Conservation (phyloP, 2,797 vertebrate genomes). For the Pipistrellus nathusii region DNA sequence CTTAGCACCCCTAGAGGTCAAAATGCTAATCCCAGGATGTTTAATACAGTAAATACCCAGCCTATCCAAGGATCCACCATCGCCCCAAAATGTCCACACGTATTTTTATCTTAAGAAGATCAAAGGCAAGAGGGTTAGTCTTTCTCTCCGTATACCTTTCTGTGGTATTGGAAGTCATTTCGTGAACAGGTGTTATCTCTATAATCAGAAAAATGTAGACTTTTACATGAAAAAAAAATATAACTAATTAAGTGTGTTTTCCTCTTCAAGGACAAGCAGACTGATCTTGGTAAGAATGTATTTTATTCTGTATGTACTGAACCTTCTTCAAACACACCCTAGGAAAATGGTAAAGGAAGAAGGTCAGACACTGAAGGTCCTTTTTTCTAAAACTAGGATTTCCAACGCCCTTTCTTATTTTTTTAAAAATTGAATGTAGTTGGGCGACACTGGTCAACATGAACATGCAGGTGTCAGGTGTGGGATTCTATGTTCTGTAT, state of each 20-base stretch:
- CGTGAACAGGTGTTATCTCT: background rate
- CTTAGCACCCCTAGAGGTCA: background rate
- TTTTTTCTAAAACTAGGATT: background rate
- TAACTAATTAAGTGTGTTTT: background rate
- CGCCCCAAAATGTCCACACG: background rate
- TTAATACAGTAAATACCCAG: background rate
- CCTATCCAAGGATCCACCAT: background rate
- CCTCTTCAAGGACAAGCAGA: background rate
- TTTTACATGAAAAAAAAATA: background rate
- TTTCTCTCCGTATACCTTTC: background rate
- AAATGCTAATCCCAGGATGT: background rate
- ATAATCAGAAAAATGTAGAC: background rate
- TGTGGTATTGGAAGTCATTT: background rate
- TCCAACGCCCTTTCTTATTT: too few relatives aligned
- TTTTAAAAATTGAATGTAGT: too few relatives aligned
- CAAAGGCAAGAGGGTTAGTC: background rate
- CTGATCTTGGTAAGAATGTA: background rate
- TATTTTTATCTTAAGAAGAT: background rate
- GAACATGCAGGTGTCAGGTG: too few relatives aligned
- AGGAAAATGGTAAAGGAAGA: background rate
- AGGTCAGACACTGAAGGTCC: rapidly evolving
- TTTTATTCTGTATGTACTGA: background rate
- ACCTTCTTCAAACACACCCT: background rate
- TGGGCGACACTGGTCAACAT: background rate
- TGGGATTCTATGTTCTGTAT: too few relatives aligned